Conservation (phyloP, 2,888 invertebrate species). For the Phasia obesa region DNA sequence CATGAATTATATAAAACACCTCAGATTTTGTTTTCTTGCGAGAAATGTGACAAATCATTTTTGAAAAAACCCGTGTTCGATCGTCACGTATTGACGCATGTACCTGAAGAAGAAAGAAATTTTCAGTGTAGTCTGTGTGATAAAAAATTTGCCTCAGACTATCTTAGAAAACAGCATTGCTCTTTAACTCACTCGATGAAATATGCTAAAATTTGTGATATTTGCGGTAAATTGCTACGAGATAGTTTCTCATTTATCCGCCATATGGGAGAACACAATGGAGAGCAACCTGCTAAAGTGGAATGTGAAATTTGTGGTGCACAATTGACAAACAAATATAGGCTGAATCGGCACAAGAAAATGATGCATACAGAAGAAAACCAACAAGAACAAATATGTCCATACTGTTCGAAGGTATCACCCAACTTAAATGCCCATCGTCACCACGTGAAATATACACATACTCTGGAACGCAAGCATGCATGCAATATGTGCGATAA, state of each 20-base stretch:
- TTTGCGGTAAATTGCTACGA: slow-evolving; percentile 79
- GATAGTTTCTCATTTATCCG: slow-evolving; percentile 77
- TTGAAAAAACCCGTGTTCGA: slow-evolving; percentile 71
- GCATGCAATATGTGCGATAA: slow-evolving; percentile 80
- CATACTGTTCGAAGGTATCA: slow-evolving; percentile 77
- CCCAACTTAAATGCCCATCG: slow-evolving; percentile 77
- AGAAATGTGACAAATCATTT: slow-evolving; percentile 55
- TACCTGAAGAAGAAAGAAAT: slow-evolving; percentile 78
- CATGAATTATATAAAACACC: slow-evolving; percentile 68
- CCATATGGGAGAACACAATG: slow-evolving; percentile 79
- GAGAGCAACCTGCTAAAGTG: slow-evolving; percentile 74
- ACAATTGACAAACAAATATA: slow-evolving; percentile 77
- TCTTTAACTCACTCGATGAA: slow-evolving; percentile 78
- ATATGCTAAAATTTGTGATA: slow-evolving; percentile 80
- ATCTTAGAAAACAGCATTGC: slow-evolving; percentile 77
- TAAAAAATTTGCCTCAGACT: slow-evolving; percentile 77
- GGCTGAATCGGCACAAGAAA: slow-evolving; percentile 79
- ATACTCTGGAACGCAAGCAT: slow-evolving; percentile 77
- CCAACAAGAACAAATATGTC: slow-evolving; percentile 76
- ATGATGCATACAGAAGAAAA: slow-evolving; percentile 78
- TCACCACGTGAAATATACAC: slow-evolving; percentile 78
- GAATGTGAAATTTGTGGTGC: slow-evolving; percentile 79
- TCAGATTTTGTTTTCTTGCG: slow-evolving; percentile 27
- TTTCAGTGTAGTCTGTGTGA: slow-evolving; percentile 77
- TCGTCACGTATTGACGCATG: slow-evolving; percentile 79